Evolutionary conservation across 2,797 vertebrate species (phyloP).

Genomic region (Antrozous pallidus): DNA sequence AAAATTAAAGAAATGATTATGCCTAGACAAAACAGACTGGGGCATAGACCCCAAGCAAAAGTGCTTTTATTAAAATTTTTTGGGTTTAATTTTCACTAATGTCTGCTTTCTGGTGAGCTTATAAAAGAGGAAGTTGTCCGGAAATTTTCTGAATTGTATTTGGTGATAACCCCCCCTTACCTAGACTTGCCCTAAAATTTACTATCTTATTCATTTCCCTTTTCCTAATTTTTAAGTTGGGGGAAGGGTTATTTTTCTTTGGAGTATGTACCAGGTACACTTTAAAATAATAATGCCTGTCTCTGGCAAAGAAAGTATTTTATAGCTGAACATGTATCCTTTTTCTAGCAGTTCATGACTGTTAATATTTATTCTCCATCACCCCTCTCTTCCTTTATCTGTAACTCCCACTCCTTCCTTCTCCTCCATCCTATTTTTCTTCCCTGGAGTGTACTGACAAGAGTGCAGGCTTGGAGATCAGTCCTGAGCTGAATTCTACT

Average conservation of each 20-base stretch:
- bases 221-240: neutral
- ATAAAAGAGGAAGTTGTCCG: neutral
- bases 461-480: neutral
- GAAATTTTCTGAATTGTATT: neutral
- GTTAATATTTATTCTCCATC: too few species aligned
- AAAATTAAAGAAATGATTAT: neutral
- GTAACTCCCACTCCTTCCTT: neutral
- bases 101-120: neutral
- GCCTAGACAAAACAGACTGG: neutral
- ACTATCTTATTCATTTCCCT: neutral
- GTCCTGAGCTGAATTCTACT: neutral
- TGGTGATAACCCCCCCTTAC: neutral
- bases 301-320: neutral
- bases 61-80: neutral
- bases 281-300: neutral
- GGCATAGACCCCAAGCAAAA: neutral
- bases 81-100: neutral
- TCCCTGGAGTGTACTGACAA: neutral
- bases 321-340: accelerated
- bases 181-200: neutral
- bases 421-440: neutral
- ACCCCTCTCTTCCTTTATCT: neutral
- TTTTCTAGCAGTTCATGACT: neutral
- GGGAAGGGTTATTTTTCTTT: too few species aligned
- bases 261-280: too few species aligned